Percentiles rank a stretch among this genome's conserved stretches.
phyloP scores from a whole-genome alignment of 2,888 invertebrate species.

The Phyllotreta cruciferae region DNA sequence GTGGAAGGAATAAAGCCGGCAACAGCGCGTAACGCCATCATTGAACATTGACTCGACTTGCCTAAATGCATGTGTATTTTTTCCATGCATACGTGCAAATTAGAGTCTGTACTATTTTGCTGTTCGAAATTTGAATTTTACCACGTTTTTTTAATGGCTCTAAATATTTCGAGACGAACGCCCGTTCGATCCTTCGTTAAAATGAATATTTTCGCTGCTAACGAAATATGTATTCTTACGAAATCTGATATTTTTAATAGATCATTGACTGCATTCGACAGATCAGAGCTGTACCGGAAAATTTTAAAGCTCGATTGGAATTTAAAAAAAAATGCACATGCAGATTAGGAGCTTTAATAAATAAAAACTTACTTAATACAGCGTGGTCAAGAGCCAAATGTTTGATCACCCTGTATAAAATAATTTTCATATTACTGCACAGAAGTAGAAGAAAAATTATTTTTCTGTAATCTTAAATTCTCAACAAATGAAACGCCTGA shows the following conservation, averaged over 20 bases:
- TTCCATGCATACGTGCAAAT: conserved; percentile 18
- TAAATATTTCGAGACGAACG: too few species aligned
- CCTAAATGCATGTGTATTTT: conserved; percentile 23
- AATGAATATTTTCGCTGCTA: too few species aligned
- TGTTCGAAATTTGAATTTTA: not conserved
- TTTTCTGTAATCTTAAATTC: too few species aligned
- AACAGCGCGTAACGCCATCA: conserved; percentile 22
- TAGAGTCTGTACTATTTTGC: conserved; percentile 1
- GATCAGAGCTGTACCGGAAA: conserved; percentile 2
- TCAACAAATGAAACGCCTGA: too few species aligned
- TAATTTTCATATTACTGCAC: too few species aligned
- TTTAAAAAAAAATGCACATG: too few species aligned
- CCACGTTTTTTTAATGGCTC: not conserved
- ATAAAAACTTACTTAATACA: conserved; percentile 6
- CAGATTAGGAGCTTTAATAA: not conserved
- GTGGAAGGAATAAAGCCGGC: not conserved
- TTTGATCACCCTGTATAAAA: too few species aligned
- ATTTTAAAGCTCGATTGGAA: conserved; percentile 5
- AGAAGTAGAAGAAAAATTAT: too few species aligned
- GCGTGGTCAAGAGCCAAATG: not conserved
- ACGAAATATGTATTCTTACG: conserved; percentile 6
- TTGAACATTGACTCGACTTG: conserved; percentile 25
- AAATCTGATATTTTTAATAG: conserved; percentile 5
- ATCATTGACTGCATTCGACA: conserved; percentile 3
- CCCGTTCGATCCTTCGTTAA: too few species aligned